These are phyloP conservation scores for Ethmia dodecea DNA, from an alignment of 2,888 invertebrate species.

Conservation along the genomic window DNA sequence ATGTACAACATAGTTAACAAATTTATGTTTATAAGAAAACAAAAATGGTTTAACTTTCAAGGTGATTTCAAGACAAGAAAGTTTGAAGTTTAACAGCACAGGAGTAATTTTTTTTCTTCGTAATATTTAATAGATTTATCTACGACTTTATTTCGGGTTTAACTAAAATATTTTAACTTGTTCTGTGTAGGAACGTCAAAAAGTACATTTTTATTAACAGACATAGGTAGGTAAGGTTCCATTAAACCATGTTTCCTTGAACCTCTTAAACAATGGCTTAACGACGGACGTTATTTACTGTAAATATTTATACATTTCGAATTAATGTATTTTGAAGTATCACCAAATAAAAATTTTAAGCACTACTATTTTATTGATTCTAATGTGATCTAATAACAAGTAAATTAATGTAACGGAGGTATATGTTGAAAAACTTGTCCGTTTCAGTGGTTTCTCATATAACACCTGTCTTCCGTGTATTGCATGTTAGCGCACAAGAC, in stretches of 20 bases:
- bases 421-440: constrained; percentile 62
- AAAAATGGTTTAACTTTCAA: no score
- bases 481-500: constrained; percentile 68
- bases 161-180: neutral
- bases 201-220: no score
- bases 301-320: constrained; percentile 68
- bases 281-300: no score
- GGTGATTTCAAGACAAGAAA: constrained; percentile 13
- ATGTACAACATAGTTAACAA: constrained; percentile 20
- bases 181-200: no score
- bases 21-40: constrained; percentile 13
- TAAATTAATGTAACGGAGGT: constrained; percentile 30
- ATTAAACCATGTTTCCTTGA: no score
- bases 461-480: constrained; percentile 64
- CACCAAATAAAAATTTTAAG: constrained; percentile 57
- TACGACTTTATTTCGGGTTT: no score
- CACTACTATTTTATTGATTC: constrained; percentile 56
- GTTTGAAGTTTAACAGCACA: constrained; percentile 1
- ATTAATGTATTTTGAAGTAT: constrained; percentile 60
- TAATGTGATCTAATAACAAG: constrained; percentile 52
- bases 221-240: no score
- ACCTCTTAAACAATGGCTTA: no score
- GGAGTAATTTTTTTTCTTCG: no score
- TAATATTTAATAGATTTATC: no score
- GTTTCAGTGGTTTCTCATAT: constrained; percentile 34